phyloP scores from a whole-genome alignment of 92 coral and sea anemone genomes.

The Virgularia gustaviana region DNA sequence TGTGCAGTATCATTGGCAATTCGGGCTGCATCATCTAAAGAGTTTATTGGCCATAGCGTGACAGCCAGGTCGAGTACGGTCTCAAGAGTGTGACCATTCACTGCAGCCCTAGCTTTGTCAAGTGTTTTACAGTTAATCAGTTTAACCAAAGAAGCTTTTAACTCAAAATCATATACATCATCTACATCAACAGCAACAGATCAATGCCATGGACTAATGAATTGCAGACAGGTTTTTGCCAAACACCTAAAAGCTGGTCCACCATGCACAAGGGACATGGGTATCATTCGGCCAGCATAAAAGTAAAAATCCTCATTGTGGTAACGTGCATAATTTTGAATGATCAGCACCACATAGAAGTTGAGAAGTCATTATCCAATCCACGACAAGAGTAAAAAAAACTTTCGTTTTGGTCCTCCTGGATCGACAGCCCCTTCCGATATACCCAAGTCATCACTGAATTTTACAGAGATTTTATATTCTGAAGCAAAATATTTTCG shows the following conservation, averaged over 20 bases:
- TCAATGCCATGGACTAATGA: neutral
- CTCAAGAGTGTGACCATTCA: constrained; percentile 34
- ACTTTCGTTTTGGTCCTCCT: constrained; percentile 61
- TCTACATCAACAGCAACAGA: neutral
- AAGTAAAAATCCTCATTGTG: constrained; percentile 13
- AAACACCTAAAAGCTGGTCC: constrained; percentile 29
- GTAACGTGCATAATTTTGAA: neutral
- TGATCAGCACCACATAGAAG: constrained; percentile 42
- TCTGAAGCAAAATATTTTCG: constrained; percentile 54
- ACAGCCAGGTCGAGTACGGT: constrained; percentile 62
- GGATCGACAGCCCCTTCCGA: constrained; percentile 64
- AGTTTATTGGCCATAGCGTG: constrained; percentile 47
- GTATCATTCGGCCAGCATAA: constrained; percentile 29
- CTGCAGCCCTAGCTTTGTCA: constrained; percentile 7
- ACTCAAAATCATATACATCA: constrained; percentile 6
- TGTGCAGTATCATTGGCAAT: constrained; percentile 27
- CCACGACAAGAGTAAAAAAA: constrained; percentile 47
- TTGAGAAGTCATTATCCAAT: constrained; percentile 38
- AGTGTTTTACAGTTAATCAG: neutral
- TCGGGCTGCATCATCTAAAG: constrained; percentile 44
- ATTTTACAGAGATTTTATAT: constrained; percentile 52
- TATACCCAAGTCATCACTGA: constrained; percentile 52
- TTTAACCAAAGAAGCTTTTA: neutral
- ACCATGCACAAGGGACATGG: constrained; percentile 40
- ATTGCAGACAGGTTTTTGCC: too few relatives aligned